A percentile compares a stretch with the other conserved stretches of the same genome.
phyloP scores from a whole-genome alignment of 2,888 invertebrate genomes.

The Helicoverpa assulta region DNA sequence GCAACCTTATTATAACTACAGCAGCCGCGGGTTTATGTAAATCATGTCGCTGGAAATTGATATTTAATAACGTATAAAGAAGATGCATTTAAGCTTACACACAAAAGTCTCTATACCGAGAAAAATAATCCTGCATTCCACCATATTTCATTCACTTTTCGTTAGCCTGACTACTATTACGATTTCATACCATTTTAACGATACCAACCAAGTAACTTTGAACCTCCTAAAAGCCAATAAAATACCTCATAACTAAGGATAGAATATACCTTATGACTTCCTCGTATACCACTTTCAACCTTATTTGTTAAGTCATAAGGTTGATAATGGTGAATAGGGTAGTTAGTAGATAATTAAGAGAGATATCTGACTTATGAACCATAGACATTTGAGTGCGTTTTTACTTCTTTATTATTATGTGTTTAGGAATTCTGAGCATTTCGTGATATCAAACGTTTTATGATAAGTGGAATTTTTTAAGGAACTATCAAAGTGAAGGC shows the following conservation, averaged over 20 bases:
- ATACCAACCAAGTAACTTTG: conserved; percentile 23
- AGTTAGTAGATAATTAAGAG: conserved; percentile 56
- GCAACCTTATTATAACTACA: too few relatives aligned
- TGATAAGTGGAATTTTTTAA: conserved; percentile 51
- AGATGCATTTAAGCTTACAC: too few relatives aligned
- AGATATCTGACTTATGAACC: conserved; percentile 68
- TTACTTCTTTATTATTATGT: conserved; percentile 59
- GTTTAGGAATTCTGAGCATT: conserved; percentile 56
- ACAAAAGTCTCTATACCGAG: too few relatives aligned
- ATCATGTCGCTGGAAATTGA: too few relatives aligned
- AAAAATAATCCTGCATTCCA: too few relatives aligned
- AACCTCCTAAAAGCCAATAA: conserved; percentile 45
- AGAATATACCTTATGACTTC: conserved; percentile 12
- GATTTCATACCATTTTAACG: conserved; percentile 28
- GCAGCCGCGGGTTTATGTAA: too few relatives aligned
- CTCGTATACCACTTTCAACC: not conserved
- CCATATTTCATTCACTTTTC: too few relatives aligned
- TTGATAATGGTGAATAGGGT: too few relatives aligned
- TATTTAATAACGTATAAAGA: too few relatives aligned
- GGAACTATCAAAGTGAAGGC: conserved; percentile 16
- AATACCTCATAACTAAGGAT: conserved; percentile 47
- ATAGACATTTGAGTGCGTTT: conserved; percentile 69
- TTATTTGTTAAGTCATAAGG: not conserved
- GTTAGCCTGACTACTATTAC: not conserved
- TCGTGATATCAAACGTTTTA: conserved; percentile 64